Percentiles rank a stretch among this genome's conserved stretches.
Evolutionary conservation across 2,888 invertebrate genomes (phyloP).

Genomic region (Perdita meconis): DNA sequence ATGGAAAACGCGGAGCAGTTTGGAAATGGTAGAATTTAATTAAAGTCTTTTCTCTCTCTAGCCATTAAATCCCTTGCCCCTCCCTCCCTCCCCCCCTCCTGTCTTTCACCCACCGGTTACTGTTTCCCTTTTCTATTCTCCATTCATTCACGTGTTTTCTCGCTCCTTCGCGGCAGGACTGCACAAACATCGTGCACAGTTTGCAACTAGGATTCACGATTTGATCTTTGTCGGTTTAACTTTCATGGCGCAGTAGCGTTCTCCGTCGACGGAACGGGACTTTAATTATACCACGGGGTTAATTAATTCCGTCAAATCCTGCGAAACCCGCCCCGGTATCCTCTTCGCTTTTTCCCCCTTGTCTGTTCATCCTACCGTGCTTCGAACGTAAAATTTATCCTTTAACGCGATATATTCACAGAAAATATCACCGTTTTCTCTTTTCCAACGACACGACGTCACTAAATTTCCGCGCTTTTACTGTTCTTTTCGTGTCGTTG

Average conservation of each 20-base stretch:
- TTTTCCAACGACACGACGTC: background rate
- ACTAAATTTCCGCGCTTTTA: background rate
- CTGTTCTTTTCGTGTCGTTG: no score
- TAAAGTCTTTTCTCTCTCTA: slow-evolving; percentile 74
- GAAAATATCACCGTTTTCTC: slow-evolving; percentile 15
- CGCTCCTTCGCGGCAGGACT: slow-evolving; percentile 14
- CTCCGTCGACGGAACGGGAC: slow-evolving; percentile 70
- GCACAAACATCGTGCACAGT: slow-evolving; percentile 67
- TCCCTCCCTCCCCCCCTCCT: background rate
- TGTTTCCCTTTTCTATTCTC: slow-evolving; percentile 30
- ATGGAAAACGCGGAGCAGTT: slow-evolving; percentile 56
- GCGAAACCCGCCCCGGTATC: slow-evolving; percentile 59
- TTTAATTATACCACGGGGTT: slow-evolving; percentile 79
- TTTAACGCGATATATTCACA: background rate
- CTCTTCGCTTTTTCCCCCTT: slow-evolving; percentile 44
- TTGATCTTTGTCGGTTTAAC: slow-evolving; percentile 79
- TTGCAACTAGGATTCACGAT: slow-evolving; percentile 78
- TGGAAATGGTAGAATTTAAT: slow-evolving; percentile 83
- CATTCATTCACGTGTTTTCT: slow-evolving; percentile 15
- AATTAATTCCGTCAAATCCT: slow-evolving; percentile 80
- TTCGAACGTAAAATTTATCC: slow-evolving; percentile 44
- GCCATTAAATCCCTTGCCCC: slow-evolving; percentile 49
- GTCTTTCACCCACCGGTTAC: background rate
- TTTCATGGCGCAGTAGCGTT: slow-evolving; percentile 57
- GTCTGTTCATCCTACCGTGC: slow-evolving; percentile 23